Base-by-base conservation (phyloP, 92 coral and sea anemone species). In the Umimayanthus kanabou region DNA sequence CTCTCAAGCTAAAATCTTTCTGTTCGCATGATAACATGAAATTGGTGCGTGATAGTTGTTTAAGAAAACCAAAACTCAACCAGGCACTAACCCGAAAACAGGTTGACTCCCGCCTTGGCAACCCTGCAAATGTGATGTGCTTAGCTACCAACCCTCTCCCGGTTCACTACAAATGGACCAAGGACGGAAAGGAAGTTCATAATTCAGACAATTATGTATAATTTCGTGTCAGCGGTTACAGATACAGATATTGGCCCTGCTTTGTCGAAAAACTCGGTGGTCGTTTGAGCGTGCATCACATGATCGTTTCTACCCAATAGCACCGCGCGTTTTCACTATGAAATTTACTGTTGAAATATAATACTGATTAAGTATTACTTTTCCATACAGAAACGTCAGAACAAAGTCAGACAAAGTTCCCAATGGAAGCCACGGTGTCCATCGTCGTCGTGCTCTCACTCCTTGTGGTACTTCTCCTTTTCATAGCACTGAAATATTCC, bases 121-220 rank as follows among this genome's bases (percentile, higher is more conserved):
- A 9, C 81, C 81, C 58, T 15, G 37, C 39, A 43, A 77, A 77
- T 25, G 8, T 77, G 18, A 16, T 77, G 33, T 77, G 81, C 61
- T 47, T 26, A n/a, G 66, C 64, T 9, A 43, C 64, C 28, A 77
- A 77, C 66, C 57, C 57, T 39, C 64, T 43, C 28, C 81, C 81
- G 37, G 81, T 77, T 25, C 29, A 77, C 9, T 77, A 77, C 37
- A 43, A 26, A n/a, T 77, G 81, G 81, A 77, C 81, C 1, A 77
- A 77, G 6, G 81, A 43, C 37, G 81, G 81, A 77, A 30, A 9
- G 3, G 26, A 45, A 26, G 55, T 77, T 47, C 14, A 25, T 8
- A 65, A 5, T 15, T 43, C 57, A 29, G 81, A 45, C 55, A 42
- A n/a, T n/a, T n/a, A n/a, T n/a, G n/a, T n/a, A n/a, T n/a, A 33